Evolutionary conservation across 2,888 invertebrate species (phyloP).

Genomic region (Taenaris catops): DNA sequence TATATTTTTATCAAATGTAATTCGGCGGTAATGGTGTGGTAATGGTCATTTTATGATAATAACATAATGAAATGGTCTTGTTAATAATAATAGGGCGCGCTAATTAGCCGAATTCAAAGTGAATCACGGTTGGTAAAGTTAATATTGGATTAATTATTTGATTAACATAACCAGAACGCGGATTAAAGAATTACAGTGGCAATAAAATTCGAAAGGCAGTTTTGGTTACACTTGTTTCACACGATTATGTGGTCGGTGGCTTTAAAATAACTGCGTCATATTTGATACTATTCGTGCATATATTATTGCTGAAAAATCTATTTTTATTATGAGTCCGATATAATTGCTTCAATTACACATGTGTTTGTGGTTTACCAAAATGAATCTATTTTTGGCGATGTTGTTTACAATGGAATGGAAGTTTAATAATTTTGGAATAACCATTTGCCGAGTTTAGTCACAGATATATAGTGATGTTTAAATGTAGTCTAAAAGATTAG

Average conservation of each 20-base stretch:
- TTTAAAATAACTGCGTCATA: background rate
- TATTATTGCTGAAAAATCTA: no score
- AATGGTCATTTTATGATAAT: constrained; percentile 27
- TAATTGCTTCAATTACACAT: no score
- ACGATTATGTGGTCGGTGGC: constrained; percentile 2
- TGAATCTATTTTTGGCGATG: no score
- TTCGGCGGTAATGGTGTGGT: constrained; percentile 19
- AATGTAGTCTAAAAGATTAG: no score
- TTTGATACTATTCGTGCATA: no score
- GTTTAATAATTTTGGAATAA: no score
- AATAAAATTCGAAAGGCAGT: constrained; percentile 1
- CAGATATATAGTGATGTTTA: no score
- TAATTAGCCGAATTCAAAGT: constrained; percentile 22
- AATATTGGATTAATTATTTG: constrained; percentile 21
- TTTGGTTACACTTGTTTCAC: constrained; percentile 1
- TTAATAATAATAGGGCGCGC: constrained; percentile 20
- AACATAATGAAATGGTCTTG: constrained; percentile 21
- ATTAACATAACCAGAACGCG: constrained; percentile 12
- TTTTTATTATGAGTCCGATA: no score
- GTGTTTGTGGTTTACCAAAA: no score
- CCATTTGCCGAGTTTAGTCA: no score
- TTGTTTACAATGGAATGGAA: no score
- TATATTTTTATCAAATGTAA: constrained; percentile 21
- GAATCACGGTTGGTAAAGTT: constrained; percentile 22
- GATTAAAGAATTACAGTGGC: constrained; percentile 10